Base-by-base conservation (phyloP, 2,113 vertebrate genomes). In the Chaetodon auriga region DNA sequence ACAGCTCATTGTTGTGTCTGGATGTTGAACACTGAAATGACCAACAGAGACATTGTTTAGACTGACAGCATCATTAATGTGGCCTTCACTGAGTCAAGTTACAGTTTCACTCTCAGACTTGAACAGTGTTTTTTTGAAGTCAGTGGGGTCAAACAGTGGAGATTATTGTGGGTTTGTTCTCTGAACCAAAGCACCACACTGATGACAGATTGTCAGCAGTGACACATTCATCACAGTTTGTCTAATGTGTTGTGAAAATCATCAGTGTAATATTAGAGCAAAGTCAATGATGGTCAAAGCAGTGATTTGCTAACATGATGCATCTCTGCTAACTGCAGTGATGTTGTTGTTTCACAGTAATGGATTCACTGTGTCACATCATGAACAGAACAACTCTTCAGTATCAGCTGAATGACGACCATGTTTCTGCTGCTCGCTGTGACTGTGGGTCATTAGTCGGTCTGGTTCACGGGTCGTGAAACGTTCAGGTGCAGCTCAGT, bases 211-310 rank as follows among this genome's bases (percentile, higher is more conserved):
- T 65, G 64, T 78, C 80, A 51, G 55, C 53, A 49, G 45, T 41
- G 77, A 80, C 75, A 25, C 68, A 75, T 89, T 46, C 10, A 76
- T 86, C 77, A 74, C 68, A 57, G 58, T 89, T 79, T 46, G 65
- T 82, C 35, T 84, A 53, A 87, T 80, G 80, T 72, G 74, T 66
- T 63, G 5, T 54, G 49, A 3, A 53, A 63, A 30, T 71, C 38
- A 46, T 81, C 68, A 23, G 68, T 57, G 60, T 66, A 45, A 74
- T 66, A 82, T 82, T 80, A 80, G 38, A 78, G 16, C 75, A 91
- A 87, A 70, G 85, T 86, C 85, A 89, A 45, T 51, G 68, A 19
- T 30, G 30, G 30, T 30, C 30, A 30, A 30, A 30, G 30, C 30
- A 30, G 30, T 3, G 1, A 30, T 30, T 30, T 30, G 30, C 30